These are phyloP conservation scores for Ameiurus melas DNA, from an alignment of 2,113 vertebrate genomes.

Conservation along the genomic window DNA sequence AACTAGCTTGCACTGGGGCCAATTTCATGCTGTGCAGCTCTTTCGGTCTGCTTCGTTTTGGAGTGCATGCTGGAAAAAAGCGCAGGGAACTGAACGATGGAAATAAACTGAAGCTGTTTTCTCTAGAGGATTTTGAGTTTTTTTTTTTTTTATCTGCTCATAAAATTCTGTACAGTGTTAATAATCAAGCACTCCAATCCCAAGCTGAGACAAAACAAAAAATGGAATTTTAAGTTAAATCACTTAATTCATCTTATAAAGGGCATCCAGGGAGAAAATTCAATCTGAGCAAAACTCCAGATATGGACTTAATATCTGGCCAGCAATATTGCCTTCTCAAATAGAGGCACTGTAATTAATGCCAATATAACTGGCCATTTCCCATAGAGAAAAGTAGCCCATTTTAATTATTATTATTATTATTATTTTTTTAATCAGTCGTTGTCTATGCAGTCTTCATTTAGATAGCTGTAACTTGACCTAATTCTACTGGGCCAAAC, in stretches of 20 bases:
- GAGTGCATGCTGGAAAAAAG: conserved; percentile 33
- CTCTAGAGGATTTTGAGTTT: neutral
- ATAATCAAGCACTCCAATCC: neutral
- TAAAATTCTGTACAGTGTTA: conserved; percentile 17
- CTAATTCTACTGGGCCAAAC: neutral
- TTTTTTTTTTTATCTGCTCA: conserved; percentile 8
- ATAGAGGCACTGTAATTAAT: neutral
- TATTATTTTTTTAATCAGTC: neutral
- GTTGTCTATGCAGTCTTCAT: neutral
- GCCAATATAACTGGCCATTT: neutral
- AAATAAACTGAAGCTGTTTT: conserved; percentile 22
- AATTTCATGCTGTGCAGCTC: conserved; percentile 63
- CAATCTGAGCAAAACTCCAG: neutral
- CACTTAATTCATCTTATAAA: neutral
- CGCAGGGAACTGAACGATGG: conserved; percentile 14
- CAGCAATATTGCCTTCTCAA: neutral
- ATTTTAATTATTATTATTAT: neutral
- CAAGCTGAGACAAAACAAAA: neutral
- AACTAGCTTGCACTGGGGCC: conserved; percentile 53
- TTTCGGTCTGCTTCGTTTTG: conserved; percentile 17
- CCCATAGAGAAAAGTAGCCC: neutral
- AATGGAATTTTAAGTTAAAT: neutral
- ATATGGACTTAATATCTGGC: neutral
- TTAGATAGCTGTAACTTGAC: neutral
- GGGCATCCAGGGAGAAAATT: neutral